A percentile compares a stretch with the other conserved stretches of the same genome.
Conservation (phyloP, 2,888 invertebrate genomes). For the Bombylius discolor region DNA sequence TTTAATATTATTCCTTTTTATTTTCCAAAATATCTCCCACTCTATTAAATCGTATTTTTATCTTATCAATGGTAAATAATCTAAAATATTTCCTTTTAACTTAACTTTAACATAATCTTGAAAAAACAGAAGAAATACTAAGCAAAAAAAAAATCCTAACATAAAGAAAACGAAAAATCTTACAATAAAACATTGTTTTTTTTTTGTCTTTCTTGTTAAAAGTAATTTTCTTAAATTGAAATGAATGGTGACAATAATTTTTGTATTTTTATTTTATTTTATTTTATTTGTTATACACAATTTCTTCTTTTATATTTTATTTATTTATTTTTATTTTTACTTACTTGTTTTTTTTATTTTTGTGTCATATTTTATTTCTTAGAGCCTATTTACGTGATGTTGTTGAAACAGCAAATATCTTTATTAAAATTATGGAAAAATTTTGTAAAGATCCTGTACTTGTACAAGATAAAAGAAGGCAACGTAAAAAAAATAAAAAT, state of each 20-base stretch:
- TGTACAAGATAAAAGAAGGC: conserved; percentile 50
- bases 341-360: neutral
- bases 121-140: neutral
- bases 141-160: neutral
- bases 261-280: neutral
- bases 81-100: too few species aligned
- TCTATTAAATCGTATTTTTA: too few species aligned
- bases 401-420: conserved; percentile 79
- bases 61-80: too few species aligned
- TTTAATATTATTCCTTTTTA: too few species aligned
- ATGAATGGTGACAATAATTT: neutral
- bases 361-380: conserved; percentile 3
- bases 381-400: conserved; percentile 76
- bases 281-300: neutral
- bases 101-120: too few species aligned
- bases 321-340: neutral
- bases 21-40: too few species aligned
- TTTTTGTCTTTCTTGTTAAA: neutral
- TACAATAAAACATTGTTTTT: neutral
- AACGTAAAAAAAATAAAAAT: conserved; percentile 19
- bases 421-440: conserved; percentile 76
- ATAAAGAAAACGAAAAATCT: neutral
- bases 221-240: neutral
- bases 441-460: conserved; percentile 52
- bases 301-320: too few species aligned